A percentile compares a stretch with the other conserved stretches of the same genome.
These are phyloP conservation scores for Sitodiplosis mosellana DNA, from an alignment of 1,140 invertebrate species.

Conservation along the genomic window DNA sequence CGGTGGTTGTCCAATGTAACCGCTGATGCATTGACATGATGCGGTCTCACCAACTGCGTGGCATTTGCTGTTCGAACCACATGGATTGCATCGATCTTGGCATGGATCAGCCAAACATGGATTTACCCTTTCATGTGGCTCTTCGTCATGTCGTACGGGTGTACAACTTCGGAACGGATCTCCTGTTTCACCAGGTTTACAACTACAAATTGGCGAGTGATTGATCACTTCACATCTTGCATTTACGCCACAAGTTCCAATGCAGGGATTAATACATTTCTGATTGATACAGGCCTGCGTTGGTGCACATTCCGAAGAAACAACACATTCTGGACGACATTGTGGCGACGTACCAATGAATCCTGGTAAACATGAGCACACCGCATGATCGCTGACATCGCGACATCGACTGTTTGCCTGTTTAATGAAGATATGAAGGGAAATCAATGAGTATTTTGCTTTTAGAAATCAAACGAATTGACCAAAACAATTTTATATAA, in stretches of 20 bases:
- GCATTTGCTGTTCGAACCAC: conserved; percentile 55
- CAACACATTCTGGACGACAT: conserved; percentile 31
- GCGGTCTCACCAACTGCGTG: conserved; percentile 37
- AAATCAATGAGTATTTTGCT: too few species aligned
- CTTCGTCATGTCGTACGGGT: conserved; percentile 28
- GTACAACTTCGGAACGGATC: conserved; percentile 53
- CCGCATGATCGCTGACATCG: conserved; percentile 43
- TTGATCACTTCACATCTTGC: conserved; percentile 65
- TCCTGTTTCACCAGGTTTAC: conserved; percentile 55
- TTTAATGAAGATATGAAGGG: too few species aligned
- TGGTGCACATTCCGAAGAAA: conserved; percentile 35
- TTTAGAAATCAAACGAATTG: too few species aligned
- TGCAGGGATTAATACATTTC: conserved; percentile 46
- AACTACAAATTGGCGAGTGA: conserved; percentile 68
- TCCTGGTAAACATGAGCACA: conserved; percentile 37
- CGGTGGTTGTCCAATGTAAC: conserved; percentile 59
- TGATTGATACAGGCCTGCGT: conserved; percentile 50
- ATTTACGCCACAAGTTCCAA: conserved; percentile 40
- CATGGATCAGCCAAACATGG: conserved; percentile 49
- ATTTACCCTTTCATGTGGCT: conserved; percentile 33
- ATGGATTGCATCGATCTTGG: conserved; percentile 27
- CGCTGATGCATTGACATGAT: conserved; percentile 51
- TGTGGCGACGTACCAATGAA: conserved; percentile 33
- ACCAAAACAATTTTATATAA: too few species aligned
- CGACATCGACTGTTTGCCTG: conserved; percentile 48